Conservation (phyloP, 2,113 vertebrate species). For the Neotragus moschatus region DNA sequence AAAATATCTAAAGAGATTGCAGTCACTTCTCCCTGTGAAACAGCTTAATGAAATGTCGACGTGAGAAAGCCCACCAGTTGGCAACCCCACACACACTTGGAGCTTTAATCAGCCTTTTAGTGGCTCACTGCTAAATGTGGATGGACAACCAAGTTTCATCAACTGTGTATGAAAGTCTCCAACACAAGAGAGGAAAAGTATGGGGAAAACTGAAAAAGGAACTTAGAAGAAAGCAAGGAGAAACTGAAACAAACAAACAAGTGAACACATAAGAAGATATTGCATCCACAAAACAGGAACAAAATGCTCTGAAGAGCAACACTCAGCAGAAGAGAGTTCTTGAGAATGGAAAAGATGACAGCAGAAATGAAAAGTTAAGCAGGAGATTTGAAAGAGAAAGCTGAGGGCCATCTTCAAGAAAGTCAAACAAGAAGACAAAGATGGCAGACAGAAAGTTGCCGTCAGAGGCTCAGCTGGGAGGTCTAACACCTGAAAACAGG, state of each 20-base stretch:
- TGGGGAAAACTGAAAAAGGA: neutral
- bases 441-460: neutral
- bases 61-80: neutral
- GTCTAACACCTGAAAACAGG: neutral
- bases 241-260: neutral
- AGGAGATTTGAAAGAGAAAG: neutral
- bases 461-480: neutral
- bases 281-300: neutral
- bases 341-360: neutral
- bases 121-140: neutral
- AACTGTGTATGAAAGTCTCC: neutral
- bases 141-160: neutral
- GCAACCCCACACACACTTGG: fast-evolving
- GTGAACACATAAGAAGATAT: neutral
- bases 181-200: neutral
- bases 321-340: neutral
- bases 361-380: neutral
- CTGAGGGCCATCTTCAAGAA: neutral
- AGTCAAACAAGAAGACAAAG: neutral
- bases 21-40: neutral
- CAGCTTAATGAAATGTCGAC: neutral
- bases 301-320: neutral
- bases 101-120: neutral
- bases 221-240: neutral
- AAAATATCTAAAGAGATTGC: neutral